Conservation (phyloP, 1,140 invertebrate species). For the Dreissena polymorpha region DNA sequence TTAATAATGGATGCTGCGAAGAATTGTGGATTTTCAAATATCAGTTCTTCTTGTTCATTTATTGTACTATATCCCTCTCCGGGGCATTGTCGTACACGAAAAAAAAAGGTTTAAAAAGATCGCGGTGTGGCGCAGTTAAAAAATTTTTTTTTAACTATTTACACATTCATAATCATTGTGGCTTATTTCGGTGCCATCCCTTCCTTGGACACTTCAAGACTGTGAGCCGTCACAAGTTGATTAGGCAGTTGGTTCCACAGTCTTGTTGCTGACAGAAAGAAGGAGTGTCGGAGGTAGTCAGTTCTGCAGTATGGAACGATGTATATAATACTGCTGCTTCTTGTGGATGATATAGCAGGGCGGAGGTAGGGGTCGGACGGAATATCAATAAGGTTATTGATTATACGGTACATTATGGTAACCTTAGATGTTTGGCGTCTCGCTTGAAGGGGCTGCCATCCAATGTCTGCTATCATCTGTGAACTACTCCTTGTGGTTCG, state of each 20-base stretch:
- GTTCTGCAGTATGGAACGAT: slow-evolving; percentile 21
- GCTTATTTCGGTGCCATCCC: no score
- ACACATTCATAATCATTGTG: no score
- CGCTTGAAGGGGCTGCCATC: not conserved
- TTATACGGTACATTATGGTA: slow-evolving; percentile 9
- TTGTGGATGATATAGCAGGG: not conserved
- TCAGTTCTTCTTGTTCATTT: no score
- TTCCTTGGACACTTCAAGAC: not conserved
- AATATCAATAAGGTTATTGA: slow-evolving; percentile 16
- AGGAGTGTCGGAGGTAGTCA: slow-evolving; percentile 3
- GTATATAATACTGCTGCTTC: not conserved
- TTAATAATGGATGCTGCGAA: no score
- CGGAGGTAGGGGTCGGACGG: not conserved
- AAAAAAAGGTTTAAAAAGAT: no score
- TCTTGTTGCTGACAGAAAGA: slow-evolving; percentile 12
- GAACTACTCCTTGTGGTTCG: not conserved
- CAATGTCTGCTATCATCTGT: slow-evolving; percentile 28
- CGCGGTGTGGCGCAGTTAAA: no score
- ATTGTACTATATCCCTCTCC: no score
- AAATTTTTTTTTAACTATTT: no score
- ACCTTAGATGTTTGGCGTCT: not conserved
- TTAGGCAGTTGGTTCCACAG: slow-evolving; percentile 26
- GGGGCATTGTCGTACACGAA: no score
- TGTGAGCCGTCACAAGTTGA: not conserved
- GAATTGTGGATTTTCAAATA: no score